Conservation (phyloP, 2,888 invertebrate species). For the Salticus scenicus region DNA sequence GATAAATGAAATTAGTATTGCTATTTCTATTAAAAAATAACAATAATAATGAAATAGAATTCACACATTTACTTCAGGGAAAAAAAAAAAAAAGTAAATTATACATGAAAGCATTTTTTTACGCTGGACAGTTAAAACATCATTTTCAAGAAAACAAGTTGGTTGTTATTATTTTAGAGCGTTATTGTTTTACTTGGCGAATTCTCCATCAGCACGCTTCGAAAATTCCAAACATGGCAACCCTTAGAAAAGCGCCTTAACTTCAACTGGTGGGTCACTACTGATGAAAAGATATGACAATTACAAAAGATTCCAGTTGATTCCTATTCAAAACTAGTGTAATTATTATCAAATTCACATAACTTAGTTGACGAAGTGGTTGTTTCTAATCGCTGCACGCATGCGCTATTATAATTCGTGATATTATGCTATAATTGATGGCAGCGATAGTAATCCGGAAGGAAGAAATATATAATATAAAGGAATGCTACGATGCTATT, state of each 20-base stretch:
- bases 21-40: too few species aligned
- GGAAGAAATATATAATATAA: neutral
- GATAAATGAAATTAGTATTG: too few species aligned
- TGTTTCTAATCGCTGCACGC: neutral
- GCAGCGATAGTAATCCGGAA: conserved; percentile 12
- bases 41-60: too few species aligned
- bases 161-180: neutral
- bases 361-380: neutral
- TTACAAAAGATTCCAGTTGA: conserved; percentile 9
- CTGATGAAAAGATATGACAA: conserved; percentile 26
- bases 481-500: neutral
- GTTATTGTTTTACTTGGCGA: neutral
- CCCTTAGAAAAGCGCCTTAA: conserved; percentile 24
- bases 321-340: conserved; percentile 18
- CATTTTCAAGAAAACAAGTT: neutral
- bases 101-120: neutral
- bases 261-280: conserved; percentile 29
- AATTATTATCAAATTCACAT: neutral
- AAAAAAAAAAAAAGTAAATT: neutral
- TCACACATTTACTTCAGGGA: too few species aligned
- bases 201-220: neutral
- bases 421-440: neutral
- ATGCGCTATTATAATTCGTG: neutral
- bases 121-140: neutral
- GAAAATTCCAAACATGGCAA: neutral